Base-by-base conservation (phyloP, 2,113 vertebrate genomes). In the Gavia stellata region DNA sequence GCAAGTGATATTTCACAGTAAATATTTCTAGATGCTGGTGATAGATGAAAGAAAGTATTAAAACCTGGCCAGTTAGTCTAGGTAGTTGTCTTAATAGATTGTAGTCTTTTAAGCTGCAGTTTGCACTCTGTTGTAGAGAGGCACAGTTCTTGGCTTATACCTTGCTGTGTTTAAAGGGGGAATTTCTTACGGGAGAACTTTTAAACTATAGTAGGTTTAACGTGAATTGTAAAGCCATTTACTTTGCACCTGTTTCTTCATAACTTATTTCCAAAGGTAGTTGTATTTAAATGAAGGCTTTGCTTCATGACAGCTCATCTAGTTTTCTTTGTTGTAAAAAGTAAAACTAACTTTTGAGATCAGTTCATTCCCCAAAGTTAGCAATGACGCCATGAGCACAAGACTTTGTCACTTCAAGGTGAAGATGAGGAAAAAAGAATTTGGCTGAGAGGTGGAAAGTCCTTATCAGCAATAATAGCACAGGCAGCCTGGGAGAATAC, bases 241-340 rank as follows among this genome's bases (percentile, higher is more conserved):
- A 95, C 94, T 97, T 96, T 97, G 97, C 96, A 97, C 97, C 96
- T 97, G 92, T 97, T 96, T 96, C 83, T 95, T 97, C 93, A 96
- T 95, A 97, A 97, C 91, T 97, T 94, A 97, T 96, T 97, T 97
- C 96, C 95, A 97, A 97, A 97, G 95, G 94, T 96, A 96, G 93
- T 85, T 93, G 88, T 97, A 89, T 96, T 97, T 97, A 97, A 97
- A 91, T 95, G 95, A 96, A 96, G 95, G 87, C 81, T 84, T 96
- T 96, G 95, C 94, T 96, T 94, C 75, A 86, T 96, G 91, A 93
- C 94, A 95, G 92, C 84, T 96, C 93, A 90, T 94, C 74, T 95
- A 94, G 91, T 96, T 96, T 94, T 94, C 82, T 95, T 94, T 89
- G 95, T 91, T 91, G 74, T 95, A 85, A 95, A 89, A 96, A 56